Base-by-base conservation (phyloP, 2,888 invertebrate genomes). In the Lapara coniferarum region DNA sequence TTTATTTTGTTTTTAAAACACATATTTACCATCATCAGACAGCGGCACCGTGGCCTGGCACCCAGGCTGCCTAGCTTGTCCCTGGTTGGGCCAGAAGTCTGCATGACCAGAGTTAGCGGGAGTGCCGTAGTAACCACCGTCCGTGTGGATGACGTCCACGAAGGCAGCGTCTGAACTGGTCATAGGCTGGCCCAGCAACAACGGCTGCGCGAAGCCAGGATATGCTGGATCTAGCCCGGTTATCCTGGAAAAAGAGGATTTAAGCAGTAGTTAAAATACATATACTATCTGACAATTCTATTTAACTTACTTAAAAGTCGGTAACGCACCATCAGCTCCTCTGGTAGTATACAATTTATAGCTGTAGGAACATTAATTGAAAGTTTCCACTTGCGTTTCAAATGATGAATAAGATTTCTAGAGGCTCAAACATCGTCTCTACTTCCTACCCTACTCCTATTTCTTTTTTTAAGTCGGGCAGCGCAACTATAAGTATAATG, bases 131-230 rank as follows among this genome's bases (percentile, higher is more conserved):
- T 85, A 76, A 0, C 92, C 92, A 0, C 81, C 84, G 74, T 94
- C 94, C 0, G 95, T 94, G 77, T 95, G 95, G 58, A 95, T 85
- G 1, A 87, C 80, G 75, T 94, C 94, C 44, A 94, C 94, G 73
- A 94, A 94, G 0, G 30, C 19, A 0, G 94, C 95, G 68, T 93
- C 94, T 0, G 74, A 25, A 0, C 75, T 2, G 0, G 75, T 59
- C 53, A 94, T 77, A 0, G 84, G 85, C 0, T 72, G 69, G 0
- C 83, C 83, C 0, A 87, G 68, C 1, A 91, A 19, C 0, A 85
- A 69, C 0, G 87, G 81, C 75, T 93, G 88, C 81, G 93, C 89
- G 81, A 88, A 94, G 1, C 90, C 82, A 0, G 94, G 94, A 72
- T 91, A 92, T 0, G 94, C 94, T 0, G 94, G 93, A 77, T 94